Conservation (phyloP, 2,888 invertebrate species). For the Globia sparganii region DNA sequence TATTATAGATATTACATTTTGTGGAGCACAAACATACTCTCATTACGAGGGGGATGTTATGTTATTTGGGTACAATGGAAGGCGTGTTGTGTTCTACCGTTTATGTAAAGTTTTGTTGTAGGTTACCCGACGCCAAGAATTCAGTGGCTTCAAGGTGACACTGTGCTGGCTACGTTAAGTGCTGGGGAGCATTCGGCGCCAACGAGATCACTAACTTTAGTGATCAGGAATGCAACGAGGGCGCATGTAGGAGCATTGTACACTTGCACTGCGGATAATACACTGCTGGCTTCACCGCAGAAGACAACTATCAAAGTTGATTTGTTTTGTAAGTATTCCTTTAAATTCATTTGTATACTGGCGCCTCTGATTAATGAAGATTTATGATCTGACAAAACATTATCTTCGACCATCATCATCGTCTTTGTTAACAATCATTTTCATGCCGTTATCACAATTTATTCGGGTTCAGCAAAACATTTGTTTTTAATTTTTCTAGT, state of each 20-base stretch:
- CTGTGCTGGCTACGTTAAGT: conserved; percentile 78
- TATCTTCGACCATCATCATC: background rate
- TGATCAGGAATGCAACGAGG: conserved; percentile 86
- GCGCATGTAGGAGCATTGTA: conserved; percentile 92
- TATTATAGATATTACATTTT: conserved; percentile 31
- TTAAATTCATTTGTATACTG: background rate
- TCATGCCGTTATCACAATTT: background rate
- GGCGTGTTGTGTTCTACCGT: conserved; percentile 24
- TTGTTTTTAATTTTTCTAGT: background rate
- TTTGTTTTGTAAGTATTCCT: conserved; percentile 90
- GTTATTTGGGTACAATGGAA: conserved; percentile 40
- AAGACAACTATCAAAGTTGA: conserved; percentile 92
- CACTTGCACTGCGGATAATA: conserved; percentile 93
- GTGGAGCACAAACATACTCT: conserved; percentile 33
- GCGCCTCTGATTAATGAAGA: background rate
- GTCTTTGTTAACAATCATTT: background rate
- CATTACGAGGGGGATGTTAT: conserved; percentile 26
- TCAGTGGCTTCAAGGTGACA: conserved; percentile 86
- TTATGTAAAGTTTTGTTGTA: conserved; percentile 63
- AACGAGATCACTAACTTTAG: conserved; percentile 78
- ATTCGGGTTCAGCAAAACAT: too few relatives aligned
- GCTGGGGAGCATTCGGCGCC: conserved; percentile 76
- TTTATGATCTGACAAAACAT: background rate
- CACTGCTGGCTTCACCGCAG: conserved; percentile 91
- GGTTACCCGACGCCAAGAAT: conserved; percentile 86